A percentile compares a stretch with the other conserved stretches of the same genome.
These are phyloP conservation scores for Pogonomyrmex barbatus DNA, from an alignment of 1,140 invertebrate species.

Conservation along the genomic window DNA sequence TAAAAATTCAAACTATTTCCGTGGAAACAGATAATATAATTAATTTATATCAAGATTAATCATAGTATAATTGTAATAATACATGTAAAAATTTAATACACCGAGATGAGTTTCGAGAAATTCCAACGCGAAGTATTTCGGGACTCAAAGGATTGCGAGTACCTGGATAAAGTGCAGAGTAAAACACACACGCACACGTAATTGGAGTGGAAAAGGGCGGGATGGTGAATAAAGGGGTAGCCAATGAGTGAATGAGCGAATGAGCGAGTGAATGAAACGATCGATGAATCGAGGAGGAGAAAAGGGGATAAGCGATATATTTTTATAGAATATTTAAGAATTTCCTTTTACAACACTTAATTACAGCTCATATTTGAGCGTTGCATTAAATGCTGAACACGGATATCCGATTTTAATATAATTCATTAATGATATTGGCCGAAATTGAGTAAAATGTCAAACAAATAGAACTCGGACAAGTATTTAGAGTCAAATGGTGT, in stretches of 20 bases:
- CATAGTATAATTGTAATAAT: not conserved
- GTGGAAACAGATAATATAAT: not conserved
- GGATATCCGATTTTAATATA: not conserved
- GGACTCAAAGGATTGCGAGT: constrained; percentile 63
- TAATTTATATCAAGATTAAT: not conserved
- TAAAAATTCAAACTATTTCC: not conserved
- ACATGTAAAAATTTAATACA: constrained; percentile 1
- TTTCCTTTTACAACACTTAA: not conserved
- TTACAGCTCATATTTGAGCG: not conserved
- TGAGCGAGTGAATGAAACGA: constrained; percentile 65
- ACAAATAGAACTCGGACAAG: not conserved
- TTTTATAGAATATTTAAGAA: not conserved
- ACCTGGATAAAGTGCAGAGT: constrained; percentile 62
- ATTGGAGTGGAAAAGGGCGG: not conserved
- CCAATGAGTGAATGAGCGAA: constrained; percentile 62
- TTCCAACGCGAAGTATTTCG: constrained; percentile 33
- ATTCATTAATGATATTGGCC: not conserved
- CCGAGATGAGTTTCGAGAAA: not conserved
- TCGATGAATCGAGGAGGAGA: constrained; percentile 31
- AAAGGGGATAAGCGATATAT: constrained; percentile 7
- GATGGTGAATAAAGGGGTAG: constrained; percentile 51
- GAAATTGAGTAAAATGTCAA: not conserved
- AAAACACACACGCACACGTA: constrained; percentile 72
- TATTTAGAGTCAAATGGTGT: constrained; percentile 1
- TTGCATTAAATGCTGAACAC: constrained; percentile 6